Conservation (phyloP, 2,888 invertebrate species). For the Dicyrtoma fusca region DNA sequence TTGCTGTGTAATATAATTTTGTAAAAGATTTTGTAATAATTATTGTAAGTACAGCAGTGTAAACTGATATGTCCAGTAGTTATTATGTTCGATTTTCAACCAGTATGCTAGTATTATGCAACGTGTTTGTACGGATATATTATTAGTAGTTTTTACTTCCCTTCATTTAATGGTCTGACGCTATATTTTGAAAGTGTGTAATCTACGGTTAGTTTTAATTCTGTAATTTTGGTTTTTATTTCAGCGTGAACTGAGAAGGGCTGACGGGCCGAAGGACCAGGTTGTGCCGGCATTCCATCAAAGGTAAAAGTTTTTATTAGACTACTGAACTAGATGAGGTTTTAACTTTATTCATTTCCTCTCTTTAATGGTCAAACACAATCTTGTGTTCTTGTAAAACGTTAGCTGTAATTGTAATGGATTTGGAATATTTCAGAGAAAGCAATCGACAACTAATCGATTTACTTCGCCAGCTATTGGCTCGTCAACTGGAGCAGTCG, state of each 20-base stretch:
- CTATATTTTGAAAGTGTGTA: too few relatives aligned
- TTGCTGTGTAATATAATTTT: too few relatives aligned
- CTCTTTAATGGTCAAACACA: neutral
- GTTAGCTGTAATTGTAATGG: neutral
- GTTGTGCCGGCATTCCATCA: slow-evolving; percentile 55
- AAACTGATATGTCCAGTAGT: too few relatives aligned
- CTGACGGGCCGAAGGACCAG: slow-evolving; percentile 46
- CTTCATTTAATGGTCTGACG: too few relatives aligned
- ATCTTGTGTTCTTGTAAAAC: neutral
- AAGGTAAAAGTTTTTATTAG: slow-evolving; percentile 41
- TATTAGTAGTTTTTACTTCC: too few relatives aligned
- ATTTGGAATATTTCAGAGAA: slow-evolving; percentile 47
- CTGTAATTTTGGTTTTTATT: slow-evolving; percentile 11
- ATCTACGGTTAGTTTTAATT: too few relatives aligned
- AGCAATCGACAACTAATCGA: slow-evolving; percentile 56
- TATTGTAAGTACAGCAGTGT: too few relatives aligned
- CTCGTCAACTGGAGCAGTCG: slow-evolving; percentile 56
- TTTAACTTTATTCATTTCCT: neutral
- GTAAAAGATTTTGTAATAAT: too few relatives aligned
- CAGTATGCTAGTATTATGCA: too few relatives aligned
- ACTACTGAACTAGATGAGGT: neutral
- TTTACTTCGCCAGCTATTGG: slow-evolving; percentile 54
- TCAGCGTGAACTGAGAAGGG: slow-evolving; percentile 22
- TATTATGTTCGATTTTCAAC: too few relatives aligned
- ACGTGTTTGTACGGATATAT: too few relatives aligned